These are phyloP conservation scores for Ruditapes philippinarum DNA, from an alignment of 1,140 invertebrate species.

Conservation along the genomic window DNA sequence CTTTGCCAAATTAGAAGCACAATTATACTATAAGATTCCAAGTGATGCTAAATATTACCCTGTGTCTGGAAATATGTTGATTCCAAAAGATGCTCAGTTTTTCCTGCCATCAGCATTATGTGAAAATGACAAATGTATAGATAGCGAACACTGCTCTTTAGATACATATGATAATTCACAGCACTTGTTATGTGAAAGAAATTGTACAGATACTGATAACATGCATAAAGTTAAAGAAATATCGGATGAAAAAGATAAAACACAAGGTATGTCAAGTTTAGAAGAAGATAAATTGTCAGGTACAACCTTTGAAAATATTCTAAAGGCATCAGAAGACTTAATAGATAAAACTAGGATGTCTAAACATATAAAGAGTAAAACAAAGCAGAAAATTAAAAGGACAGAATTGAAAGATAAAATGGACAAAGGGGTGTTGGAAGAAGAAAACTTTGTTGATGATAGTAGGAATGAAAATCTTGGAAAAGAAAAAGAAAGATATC, in stretches of 20 bases:
- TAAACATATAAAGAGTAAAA: slow-evolving; percentile 23
- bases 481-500: neutral
- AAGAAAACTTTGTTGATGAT: too few species aligned
- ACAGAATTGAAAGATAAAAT: too few species aligned
- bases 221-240: too few species aligned
- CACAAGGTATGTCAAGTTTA: too few species aligned
- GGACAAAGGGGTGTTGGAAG: too few species aligned
- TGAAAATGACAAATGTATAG: neutral
- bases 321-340: slow-evolving; percentile 2
- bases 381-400: neutral
- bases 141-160: neutral
- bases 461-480: too few species aligned
- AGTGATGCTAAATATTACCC: neutral
- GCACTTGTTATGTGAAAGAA: neutral
- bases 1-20: slow-evolving; percentile 6
- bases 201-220: neutral
- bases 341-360: neutral
- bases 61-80: slow-evolving; percentile 25
- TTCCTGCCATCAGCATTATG: neutral
- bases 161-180: neutral
- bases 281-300: neutral
- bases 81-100: slow-evolving; percentile 41
- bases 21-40: slow-evolving; percentile 44
- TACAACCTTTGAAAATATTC: slow-evolving; percentile 6
- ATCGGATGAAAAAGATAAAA: too few species aligned